A percentile compares a stretch with the other conserved stretches of the same genome.
phyloP scores from a whole-genome alignment of 2,113 vertebrate genomes.

The Megaptera novaeangliae region DNA sequence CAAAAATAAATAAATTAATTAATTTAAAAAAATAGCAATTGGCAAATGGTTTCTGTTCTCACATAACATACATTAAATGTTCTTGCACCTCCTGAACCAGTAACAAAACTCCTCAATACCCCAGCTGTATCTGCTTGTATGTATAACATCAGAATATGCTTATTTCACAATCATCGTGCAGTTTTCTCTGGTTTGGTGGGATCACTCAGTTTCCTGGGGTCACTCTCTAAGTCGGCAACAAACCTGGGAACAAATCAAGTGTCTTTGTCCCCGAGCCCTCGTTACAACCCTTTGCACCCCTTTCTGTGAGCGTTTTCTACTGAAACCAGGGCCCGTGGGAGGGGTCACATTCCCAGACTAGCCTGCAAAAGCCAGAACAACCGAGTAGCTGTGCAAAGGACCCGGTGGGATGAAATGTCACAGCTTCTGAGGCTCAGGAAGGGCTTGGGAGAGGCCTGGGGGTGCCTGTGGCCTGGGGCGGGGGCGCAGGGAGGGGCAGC shows the following conservation, averaged over 20 bases:
- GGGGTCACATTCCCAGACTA: not conserved
- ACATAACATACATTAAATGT: fast-evolving
- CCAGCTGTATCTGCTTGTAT: not conserved
- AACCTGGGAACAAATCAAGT: not conserved
- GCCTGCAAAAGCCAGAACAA: not conserved
- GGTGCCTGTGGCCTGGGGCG: not conserved
- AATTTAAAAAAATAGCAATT: not conserved
- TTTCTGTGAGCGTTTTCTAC: not conserved
- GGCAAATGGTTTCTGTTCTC: not conserved
- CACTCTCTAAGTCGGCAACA: not conserved
- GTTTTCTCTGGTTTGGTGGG: not conserved
- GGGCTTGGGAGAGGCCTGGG: not conserved
- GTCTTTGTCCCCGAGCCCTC: not conserved
- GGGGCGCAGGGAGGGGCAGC: not conserved
- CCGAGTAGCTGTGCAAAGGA: not conserved
- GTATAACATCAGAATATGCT: not conserved
- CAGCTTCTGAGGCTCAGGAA: not conserved
- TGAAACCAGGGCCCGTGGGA: not conserved
- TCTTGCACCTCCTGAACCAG: fast-evolving
- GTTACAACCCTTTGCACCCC: not conserved
- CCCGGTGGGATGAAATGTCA: not conserved
- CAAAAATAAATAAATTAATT: no score
- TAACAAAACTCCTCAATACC: not conserved
- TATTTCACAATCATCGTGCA: not conserved
- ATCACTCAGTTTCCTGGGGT: not conserved